Percentiles rank a stretch among this genome's conserved stretches.
These are phyloP conservation scores for Chaetops frenatus DNA, from an alignment of 2,113 vertebrate genomes.

Conservation along the genomic window DNA sequence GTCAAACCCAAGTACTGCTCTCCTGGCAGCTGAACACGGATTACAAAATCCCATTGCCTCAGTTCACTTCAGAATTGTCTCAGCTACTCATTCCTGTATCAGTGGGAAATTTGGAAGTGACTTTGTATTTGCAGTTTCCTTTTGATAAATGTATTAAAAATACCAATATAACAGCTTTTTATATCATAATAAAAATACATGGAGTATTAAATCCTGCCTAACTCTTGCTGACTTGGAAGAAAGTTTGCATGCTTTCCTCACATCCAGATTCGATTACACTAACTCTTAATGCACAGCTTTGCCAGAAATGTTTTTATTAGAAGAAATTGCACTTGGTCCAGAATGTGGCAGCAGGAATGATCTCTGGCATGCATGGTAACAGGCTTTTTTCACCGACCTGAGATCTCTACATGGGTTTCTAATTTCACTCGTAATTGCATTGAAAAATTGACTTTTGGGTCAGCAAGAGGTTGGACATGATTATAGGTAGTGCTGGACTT, in stretches of 20 bases:
- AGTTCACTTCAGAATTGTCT: constrained; percentile 17
- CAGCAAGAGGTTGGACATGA: constrained; percentile 49
- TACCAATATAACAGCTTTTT: constrained; percentile 59
- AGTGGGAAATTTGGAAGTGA: constrained; percentile 48
- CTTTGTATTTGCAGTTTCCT: constrained; percentile 12
- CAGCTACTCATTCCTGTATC: constrained; percentile 49
- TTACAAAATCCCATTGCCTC: constrained; percentile 23
- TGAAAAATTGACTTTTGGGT: constrained; percentile 62
- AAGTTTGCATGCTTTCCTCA: constrained; percentile 64
- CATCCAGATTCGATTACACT: constrained; percentile 68
- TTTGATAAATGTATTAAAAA: constrained; percentile 61
- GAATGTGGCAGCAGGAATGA: constrained; percentile 64
- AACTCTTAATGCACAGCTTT: constrained; percentile 31
- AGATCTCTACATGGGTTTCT: constrained; percentile 51
- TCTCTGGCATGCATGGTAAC: constrained; percentile 52
- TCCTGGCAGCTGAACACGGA: constrained; percentile 17
- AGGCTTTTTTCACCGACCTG: constrained; percentile 40
- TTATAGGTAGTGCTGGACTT: constrained; percentile 60
- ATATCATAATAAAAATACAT: constrained; percentile 70
- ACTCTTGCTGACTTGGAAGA: constrained; percentile 70
- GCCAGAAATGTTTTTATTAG: constrained; percentile 68
- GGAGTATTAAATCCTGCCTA: constrained; percentile 63
- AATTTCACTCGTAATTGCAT: constrained; percentile 56
- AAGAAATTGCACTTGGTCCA: constrained; percentile 60
- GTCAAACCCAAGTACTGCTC: not conserved